A percentile compares a stretch with the other conserved stretches of the same genome.
phyloP scores from a whole-genome alignment of 1,140 invertebrate genomes.

The Drosophila melanogaster region Release_6_plus_ISO1_MT NT_033779.5:4765001-4765500 shows the following conservation, averaged over 20 bases:
- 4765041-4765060: constrained; percentile 6
- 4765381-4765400: constrained; percentile 52
- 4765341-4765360: constrained; percentile 52
- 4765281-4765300: constrained; percentile 68
- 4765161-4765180: constrained; percentile 55
- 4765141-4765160: constrained; percentile 64
- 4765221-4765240: constrained; percentile 50
- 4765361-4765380: constrained; percentile 12
- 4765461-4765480: constrained; percentile 12
- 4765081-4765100: constrained; percentile 14
- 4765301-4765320: constrained; percentile 69
- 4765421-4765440: constrained; percentile 41
- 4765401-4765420: constrained; percentile 53
- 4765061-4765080: constrained; percentile 1
- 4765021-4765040: background rate
- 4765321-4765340: constrained; percentile 78
- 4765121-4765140: constrained; percentile 8
- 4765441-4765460: background rate
- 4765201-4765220: background rate
- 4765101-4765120: constrained; percentile 34
- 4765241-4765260: constrained; percentile 58
- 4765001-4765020: constrained; percentile 3
- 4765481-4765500: constrained; percentile 43
- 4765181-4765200: constrained; percentile 59
- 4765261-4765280: constrained; percentile 20